These are phyloP conservation scores for Opisthograptis luteolata DNA, from an alignment of 2,888 invertebrate genomes.

Conservation along the genomic window DNA sequence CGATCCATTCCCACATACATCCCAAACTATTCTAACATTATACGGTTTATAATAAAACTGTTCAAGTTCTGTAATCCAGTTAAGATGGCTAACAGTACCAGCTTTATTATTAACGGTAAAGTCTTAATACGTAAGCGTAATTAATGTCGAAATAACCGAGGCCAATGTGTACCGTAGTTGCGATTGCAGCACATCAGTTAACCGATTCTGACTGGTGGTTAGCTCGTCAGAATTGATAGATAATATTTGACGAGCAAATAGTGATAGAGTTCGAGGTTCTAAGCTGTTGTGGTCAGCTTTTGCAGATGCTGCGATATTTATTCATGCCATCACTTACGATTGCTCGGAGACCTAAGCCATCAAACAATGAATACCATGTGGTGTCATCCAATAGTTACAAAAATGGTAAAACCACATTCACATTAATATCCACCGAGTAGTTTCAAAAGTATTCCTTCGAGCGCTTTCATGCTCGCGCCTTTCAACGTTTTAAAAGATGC, in stretches of 20 bases:
- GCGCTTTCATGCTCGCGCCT: too few species aligned
- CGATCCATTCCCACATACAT: slow-evolving; percentile 54
- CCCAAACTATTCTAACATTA: slow-evolving; percentile 53
- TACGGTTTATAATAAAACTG: slow-evolving; percentile 56
- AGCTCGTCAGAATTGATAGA: neutral
- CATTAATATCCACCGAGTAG: too few species aligned
- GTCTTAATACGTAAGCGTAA: slow-evolving; percentile 17
- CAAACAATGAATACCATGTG: too few species aligned
- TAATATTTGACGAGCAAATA: neutral
- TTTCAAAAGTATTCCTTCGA: too few species aligned
- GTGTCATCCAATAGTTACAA: too few species aligned
- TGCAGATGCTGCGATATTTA: too few species aligned
- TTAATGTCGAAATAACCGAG: slow-evolving; percentile 36
- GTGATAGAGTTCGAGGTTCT: too few species aligned
- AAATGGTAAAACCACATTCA: too few species aligned
- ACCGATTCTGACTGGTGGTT: neutral
- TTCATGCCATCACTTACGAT: too few species aligned
- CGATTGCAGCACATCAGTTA: neutral
- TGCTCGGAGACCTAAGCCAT: too few species aligned
- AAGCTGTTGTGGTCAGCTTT: too few species aligned
- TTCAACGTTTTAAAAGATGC: too few species aligned
- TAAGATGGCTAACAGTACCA: slow-evolving; percentile 46
- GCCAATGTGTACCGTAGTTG: slow-evolving; percentile 26
- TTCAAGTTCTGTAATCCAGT: slow-evolving; percentile 48
- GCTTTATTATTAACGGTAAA: slow-evolving; percentile 29